Conservation (phyloP, 2,113 vertebrate genomes). For the Struthio camelus region DNA sequence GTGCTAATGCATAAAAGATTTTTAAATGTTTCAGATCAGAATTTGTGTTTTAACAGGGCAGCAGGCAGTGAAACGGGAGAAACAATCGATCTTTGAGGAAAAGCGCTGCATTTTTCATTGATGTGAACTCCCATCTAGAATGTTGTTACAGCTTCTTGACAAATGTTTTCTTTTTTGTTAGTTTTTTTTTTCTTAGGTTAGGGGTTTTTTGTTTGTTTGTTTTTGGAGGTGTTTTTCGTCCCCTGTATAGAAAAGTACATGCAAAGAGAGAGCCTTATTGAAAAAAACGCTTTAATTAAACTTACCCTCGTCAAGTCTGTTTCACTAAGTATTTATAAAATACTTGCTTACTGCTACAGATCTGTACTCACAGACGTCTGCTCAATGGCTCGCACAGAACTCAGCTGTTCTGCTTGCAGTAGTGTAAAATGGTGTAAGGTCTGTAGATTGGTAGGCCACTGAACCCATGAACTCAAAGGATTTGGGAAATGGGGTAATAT, state of each 20-base stretch:
- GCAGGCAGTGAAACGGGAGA: not conserved
- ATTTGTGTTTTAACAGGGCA: not conserved
- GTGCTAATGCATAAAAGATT: not conserved
- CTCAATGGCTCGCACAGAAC: not conserved
- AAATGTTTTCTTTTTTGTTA: too few species aligned
- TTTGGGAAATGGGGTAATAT: not conserved
- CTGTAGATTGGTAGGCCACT: not conserved
- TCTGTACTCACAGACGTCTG: not conserved
- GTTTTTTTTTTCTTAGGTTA: too few species aligned
- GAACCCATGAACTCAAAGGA: not conserved
- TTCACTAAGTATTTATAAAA: not conserved
- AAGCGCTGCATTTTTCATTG: not conserved
- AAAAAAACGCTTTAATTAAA: not conserved
- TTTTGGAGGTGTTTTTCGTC: too few species aligned
- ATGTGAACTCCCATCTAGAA: not conserved
- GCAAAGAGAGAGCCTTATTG: not conserved
- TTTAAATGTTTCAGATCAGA: not conserved
- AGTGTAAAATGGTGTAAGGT: not conserved
- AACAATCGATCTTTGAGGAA: not conserved
- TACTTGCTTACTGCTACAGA: not conserved
- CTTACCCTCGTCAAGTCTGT: not conserved
- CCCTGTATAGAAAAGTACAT: not conserved
- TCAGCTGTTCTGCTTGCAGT: not conserved
- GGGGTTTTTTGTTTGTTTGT: too few species aligned
- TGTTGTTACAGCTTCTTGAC: not conserved